Evolutionary conservation across 2,888 invertebrate genomes (phyloP), one percentile per base, ranked within the genome.

Genomic region (Drosophila infuscata): DNA sequence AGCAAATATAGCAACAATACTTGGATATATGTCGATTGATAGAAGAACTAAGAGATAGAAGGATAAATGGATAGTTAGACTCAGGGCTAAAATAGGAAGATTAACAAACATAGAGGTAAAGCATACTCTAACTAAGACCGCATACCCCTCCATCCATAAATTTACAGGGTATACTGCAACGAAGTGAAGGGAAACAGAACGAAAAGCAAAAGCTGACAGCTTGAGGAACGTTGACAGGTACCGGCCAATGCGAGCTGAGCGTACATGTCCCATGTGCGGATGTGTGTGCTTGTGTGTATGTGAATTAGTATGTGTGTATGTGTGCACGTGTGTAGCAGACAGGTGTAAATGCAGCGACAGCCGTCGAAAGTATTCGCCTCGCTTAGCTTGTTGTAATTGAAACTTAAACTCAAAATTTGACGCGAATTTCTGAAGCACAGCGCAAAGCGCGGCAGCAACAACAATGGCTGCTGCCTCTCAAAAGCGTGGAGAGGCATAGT

Each of bases 371-470:
- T 59, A 63, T 70, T 76, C 69, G 67, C 70, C 67, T 79, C 72
- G 65, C 74, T 69, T 70, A 73, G 70, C 74, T 73, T 77, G 52
- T 80, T 88, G 90, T 86, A 87, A 87, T 90, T 87, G 87, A 87
- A 88, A 87, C 87, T 90, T 87, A 78, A 87, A 88, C 90, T 87
- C 88, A 74, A 88, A 90, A 90, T 87, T 90, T 86, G 83, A 90
- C 83, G 87, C 74, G 88, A 88, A 89, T 83, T 88, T 85, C 88
- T 83, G 70, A 74, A 76, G 73, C 60, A 79, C 67, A 70, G 63
- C 54, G 46, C 49, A 49, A 35, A 46, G 46, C 46, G 46, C 60
- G 48, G 46, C 54, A 58, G 63, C 76, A 71, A 33, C 64, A 62
- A 54, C 36, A 64, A 53, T 68, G 52, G 35, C 52, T 32, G 12